These are phyloP conservation scores for Papilio aristodemus DNA, from an alignment of 1,140 invertebrate genomes.

Conservation along the genomic window DNA sequence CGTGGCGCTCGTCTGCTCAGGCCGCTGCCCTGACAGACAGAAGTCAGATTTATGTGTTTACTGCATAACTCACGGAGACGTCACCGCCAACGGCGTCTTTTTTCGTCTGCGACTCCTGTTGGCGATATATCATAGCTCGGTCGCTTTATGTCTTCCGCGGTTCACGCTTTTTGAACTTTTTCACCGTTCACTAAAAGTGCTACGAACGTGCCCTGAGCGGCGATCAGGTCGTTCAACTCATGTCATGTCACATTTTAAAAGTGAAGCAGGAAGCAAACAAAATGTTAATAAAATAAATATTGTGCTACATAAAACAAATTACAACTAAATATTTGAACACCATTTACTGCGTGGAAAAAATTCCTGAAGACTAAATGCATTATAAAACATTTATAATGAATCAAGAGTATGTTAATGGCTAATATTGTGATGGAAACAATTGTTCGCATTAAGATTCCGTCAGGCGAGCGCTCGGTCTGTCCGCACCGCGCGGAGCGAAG, in stretches of 20 bases:
- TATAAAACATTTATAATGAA: slow-evolving; percentile 13
- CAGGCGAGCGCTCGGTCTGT: slow-evolving; percentile 7
- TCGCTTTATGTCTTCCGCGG: slow-evolving; percentile 57
- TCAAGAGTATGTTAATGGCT: slow-evolving; percentile 13
- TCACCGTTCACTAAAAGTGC: slow-evolving; percentile 19
- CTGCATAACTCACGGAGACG: slow-evolving; percentile 74
- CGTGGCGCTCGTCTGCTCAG: slow-evolving; percentile 17
- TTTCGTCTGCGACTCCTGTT: slow-evolving; percentile 57
- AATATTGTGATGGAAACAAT: slow-evolving; percentile 13
- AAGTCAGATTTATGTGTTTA: slow-evolving; percentile 81
- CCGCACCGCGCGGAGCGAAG: not conserved
- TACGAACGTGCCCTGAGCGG: not conserved
- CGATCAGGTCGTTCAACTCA: slow-evolving; percentile 24
- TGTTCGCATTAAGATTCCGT: slow-evolving; percentile 18
- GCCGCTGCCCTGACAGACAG: slow-evolving; percentile 56
- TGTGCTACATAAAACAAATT: no score
- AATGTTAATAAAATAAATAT: no score
- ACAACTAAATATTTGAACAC: not conserved
- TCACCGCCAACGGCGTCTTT: slow-evolving; percentile 57
- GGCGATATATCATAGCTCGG: slow-evolving; percentile 62
- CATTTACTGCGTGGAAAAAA: not conserved
- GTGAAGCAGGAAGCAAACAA: no score
- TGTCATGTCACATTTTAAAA: not conserved
- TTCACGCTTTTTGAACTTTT: slow-evolving; percentile 47
- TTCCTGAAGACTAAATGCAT: slow-evolving; percentile 5